Percentiles rank a stretch among this genome's conserved stretches.
Conservation (phyloP, 1,140 invertebrate species). For the Drosophila suzukii region DNA sequence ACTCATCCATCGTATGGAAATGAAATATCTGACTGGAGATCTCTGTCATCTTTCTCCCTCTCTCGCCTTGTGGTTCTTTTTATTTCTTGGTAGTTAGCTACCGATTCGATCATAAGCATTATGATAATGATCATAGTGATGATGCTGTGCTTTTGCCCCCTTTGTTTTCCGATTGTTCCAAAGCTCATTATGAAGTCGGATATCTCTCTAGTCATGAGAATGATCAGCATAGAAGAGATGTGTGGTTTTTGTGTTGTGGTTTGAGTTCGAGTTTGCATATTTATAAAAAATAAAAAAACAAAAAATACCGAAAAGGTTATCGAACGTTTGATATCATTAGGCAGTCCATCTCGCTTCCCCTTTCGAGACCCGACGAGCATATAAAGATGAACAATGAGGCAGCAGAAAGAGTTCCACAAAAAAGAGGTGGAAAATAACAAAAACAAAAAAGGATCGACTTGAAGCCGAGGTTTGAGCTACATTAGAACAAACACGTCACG, state of each 20-base stretch:
- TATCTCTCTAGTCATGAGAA: conserved; percentile 37
- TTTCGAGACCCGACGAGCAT: conserved; percentile 18
- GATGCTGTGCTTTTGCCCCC: conserved; percentile 64
- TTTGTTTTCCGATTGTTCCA: conserved; percentile 51
- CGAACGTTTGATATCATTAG: conserved; percentile 84
- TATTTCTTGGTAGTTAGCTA: conserved; percentile 63
- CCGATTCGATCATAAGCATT: conserved; percentile 56
- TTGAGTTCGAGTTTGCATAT: conserved; percentile 74
- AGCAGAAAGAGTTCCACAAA: conserved; percentile 53
- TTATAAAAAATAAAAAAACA: conserved; percentile 42
- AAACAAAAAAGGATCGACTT: conserved; percentile 19
- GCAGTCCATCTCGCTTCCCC: conserved; percentile 53
- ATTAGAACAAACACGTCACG: conserved; percentile 70
- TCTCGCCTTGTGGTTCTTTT: conserved; percentile 3
- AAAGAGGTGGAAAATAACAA: conserved; percentile 22
- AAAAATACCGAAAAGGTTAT: conserved; percentile 79
- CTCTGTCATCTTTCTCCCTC: conserved; percentile 10
- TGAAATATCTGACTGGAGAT: conserved; percentile 40
- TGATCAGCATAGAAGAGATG: conserved; percentile 39
- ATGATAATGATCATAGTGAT: conserved; percentile 52
- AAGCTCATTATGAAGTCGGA: conserved; percentile 30
- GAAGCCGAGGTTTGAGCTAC: conserved; percentile 45
- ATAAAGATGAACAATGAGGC: conserved; percentile 78
- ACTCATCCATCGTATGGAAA: conserved; percentile 65
- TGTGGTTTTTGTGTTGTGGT: conserved; percentile 8